Evolutionary conservation across 30 jellyfish, hydroid and myxozoan genomes (phyloP).

Genomic region (Nemopilema nomurai): DNA sequence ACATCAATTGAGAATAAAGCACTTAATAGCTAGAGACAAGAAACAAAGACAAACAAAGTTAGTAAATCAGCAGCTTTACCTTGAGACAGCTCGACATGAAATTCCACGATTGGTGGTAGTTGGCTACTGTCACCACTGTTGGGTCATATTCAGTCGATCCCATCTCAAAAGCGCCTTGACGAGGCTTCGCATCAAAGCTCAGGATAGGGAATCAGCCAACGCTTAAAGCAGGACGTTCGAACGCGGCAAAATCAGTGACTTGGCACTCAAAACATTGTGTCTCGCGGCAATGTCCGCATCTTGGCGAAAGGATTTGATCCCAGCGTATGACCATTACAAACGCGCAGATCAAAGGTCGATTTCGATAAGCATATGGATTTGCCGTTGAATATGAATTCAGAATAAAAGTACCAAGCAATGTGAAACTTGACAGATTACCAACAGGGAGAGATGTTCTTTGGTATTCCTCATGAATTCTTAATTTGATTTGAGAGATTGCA

Average conservation of each 20-base stretch:
- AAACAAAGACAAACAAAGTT: neutral
- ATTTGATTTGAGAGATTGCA: neutral
- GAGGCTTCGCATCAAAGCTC: neutral
- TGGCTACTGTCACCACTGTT: neutral
- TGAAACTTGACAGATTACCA: neutral
- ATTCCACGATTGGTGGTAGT: slow-evolving; percentile 9
- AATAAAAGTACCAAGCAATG: no score
- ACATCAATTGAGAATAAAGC: neutral
- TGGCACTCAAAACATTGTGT: no score
- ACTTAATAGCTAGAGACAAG: neutral
- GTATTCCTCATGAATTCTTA: neutral
- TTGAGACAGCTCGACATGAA: neutral
- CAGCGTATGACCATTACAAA: no score
- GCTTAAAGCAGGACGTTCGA: no score
- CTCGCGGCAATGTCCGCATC: no score
- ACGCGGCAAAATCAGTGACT: no score
- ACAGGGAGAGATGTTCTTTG: neutral
- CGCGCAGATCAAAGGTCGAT: neutral
- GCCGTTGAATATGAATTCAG: neutral
- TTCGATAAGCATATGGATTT: neutral
- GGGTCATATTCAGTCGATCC: neutral
- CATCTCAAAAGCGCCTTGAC: neutral
- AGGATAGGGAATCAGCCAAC: neutral
- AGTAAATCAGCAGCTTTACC: neutral
- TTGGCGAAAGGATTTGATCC: no score